These are phyloP conservation scores for Semotilus atromaculatus DNA, from an alignment of 2,797 vertebrate species.

Conservation along the genomic window DNA sequence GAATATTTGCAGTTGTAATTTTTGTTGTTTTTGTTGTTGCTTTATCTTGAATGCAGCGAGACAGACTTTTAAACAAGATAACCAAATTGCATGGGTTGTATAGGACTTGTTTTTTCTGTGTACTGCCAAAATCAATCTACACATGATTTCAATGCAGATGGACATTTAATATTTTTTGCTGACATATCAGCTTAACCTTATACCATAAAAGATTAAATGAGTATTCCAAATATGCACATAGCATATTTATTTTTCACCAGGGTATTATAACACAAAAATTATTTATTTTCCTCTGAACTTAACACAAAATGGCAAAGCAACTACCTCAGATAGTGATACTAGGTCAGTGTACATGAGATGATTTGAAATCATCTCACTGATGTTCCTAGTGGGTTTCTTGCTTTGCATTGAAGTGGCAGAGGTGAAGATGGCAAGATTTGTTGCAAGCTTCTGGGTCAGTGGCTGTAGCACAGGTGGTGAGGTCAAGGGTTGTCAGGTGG, in stretches of 20 bases:
- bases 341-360: neutral
- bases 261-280: neutral
- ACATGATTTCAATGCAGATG: neutral
- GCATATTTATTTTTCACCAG: neutral
- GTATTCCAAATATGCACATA: neutral
- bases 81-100: neutral
- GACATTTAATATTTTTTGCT: neutral
- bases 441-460: neutral
- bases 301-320: neutral
- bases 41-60: neutral
- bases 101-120: slow-evolving; percentile 11
- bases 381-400: slow-evolving; percentile 4
- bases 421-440: neutral
- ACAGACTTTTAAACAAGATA: neutral
- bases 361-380: neutral
- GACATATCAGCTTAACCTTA: slow-evolving; percentile 2
- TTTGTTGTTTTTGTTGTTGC: neutral
- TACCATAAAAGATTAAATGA: neutral
- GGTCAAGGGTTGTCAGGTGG: neutral
- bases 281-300: neutral
- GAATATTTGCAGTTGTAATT: neutral
- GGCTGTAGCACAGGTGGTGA: neutral
- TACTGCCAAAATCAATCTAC: neutral
- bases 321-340: neutral
- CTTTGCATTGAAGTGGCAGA: neutral